Percentiles rank a stretch among this genome's conserved stretches.
Evolutionary conservation across 2,113 vertebrate species (phyloP).

Genomic region (Sminthopsis crassicaudata): DNA sequence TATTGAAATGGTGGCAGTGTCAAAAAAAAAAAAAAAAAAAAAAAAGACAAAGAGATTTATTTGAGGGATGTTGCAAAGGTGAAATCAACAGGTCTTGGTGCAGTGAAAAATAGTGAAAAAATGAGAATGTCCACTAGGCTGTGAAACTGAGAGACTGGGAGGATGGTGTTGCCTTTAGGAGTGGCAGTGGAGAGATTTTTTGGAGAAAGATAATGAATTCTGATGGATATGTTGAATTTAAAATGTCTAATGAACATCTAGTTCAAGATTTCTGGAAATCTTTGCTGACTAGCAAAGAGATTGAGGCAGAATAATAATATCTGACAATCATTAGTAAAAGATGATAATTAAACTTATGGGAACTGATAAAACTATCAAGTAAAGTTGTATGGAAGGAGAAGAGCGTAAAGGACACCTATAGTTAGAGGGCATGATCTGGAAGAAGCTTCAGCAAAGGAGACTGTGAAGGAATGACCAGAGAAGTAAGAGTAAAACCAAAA

Average conservation of each 20-base stretch:
- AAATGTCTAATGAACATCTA: background rate
- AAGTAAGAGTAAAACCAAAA: background rate
- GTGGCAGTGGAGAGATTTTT: too few species aligned
- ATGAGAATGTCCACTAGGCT: background rate
- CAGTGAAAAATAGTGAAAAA: background rate
- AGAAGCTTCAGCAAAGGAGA: too few species aligned
- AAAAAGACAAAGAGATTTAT: background rate
- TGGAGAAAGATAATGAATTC: background rate
- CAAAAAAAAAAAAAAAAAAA: background rate
- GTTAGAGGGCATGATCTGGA: background rate
- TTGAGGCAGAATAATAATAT: background rate
- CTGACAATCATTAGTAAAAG: background rate
- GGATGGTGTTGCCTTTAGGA: background rate
- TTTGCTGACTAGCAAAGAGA: background rate
- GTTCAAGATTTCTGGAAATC: background rate
- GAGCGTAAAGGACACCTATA: background rate
- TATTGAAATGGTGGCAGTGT: background rate
- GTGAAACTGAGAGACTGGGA: background rate
- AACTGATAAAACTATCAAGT: background rate
- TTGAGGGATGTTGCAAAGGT: background rate
- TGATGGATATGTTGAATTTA: background rate
- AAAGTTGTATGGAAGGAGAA: background rate
- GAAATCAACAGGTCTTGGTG: background rate
- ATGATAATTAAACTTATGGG: background rate
- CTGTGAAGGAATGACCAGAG: background rate